Conservation (phyloP, 2,797 vertebrate genomes). For the Rhinichthys osculus region DNA sequence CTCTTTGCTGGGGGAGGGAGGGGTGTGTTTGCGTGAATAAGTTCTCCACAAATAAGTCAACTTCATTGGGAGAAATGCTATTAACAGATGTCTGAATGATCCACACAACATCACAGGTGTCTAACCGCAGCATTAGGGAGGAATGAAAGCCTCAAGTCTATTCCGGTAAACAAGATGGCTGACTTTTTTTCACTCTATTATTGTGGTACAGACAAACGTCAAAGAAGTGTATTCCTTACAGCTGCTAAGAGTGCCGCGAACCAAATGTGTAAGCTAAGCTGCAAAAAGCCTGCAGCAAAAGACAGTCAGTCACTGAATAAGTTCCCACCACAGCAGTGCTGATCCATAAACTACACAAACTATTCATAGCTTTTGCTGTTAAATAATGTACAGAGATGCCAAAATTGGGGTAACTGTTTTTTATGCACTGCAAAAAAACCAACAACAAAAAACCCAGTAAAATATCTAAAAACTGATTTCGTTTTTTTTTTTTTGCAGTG, state of each 20-base stretch:
- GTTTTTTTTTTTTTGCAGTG: background rate
- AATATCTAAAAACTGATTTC: background rate
- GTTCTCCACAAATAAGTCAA: slow-evolving; percentile 19
- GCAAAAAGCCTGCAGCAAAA: slow-evolving; percentile 29
- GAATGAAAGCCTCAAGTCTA: slow-evolving; percentile 25
- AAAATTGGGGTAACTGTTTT: background rate
- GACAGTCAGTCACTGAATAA: slow-evolving; percentile 30
- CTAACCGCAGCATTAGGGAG: slow-evolving; percentile 10
- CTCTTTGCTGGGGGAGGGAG: slow-evolving; percentile 20
- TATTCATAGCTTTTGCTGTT: slow-evolving; percentile 32
- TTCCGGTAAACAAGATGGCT: slow-evolving; percentile 20
- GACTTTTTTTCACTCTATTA: background rate
- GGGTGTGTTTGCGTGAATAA: slow-evolving; percentile 27
- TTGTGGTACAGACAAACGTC: slow-evolving; percentile 18
- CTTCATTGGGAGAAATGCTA: background rate
- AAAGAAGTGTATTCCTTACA: slow-evolving; percentile 16
- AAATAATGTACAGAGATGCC: background rate
- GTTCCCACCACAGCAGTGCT: background rate
- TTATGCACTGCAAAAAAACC: background rate
- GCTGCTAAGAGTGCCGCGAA: slow-evolving; percentile 21
- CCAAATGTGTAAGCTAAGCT: slow-evolving; percentile 36
- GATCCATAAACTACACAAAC: slow-evolving; percentile 13
- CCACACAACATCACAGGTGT: slow-evolving; percentile 29
- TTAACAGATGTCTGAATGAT: slow-evolving; percentile 26
- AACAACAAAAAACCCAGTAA: background rate